Evolutionary conservation across 2,888 invertebrate genomes (phyloP), one percentile per base, ranked within the genome.

Genomic region (Hypomecis atomaria): DNA sequence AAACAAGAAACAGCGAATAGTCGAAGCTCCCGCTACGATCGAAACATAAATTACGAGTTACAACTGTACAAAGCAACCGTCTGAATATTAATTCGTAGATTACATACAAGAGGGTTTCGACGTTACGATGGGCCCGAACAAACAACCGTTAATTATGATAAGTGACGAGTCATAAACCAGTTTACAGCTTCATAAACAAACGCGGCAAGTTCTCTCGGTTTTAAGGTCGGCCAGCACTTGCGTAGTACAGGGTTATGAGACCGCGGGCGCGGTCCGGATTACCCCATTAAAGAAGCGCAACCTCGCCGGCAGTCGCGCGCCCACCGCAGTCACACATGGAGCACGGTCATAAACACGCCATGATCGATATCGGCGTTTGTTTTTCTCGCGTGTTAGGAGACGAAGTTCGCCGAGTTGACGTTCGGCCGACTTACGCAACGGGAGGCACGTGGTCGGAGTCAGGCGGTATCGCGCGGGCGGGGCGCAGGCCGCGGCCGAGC

Each of bases 141-240:
- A 77, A 75, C 74, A 59, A 69, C 66, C 71, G 65, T 69, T 70
- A 73, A 70, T 59, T 71, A 65, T 55, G 62, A 65, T 62, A 70
- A 69, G 69, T 72, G 62, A 61, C 59, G 65, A 57, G 71, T 62
- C 56, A 65, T 61, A 68, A 76, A 78, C 73, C 74, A 70, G 74
- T 76, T 77, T 74, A 77, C 73, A 71, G 80, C 77, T 79, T 79
- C 78, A 83, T 83, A 86, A 84, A 84, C 83, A 88, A 87, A 84
- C 85, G 82, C 74, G 79, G 70, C 71, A 75, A 67, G 71, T 72
- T 77, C 72, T 77, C 76, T 77, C 66, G 73, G 79, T 86, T 87
- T 85, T 89, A 89, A 89, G 89, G 88, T 88, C 89, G 86, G 86
- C 81, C 80, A 82, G 84, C 83, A 85, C 84, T 85, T 81, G 83